phyloP scores from a whole-genome alignment of 2,888 invertebrate genomes.

The Pogonocherus hispidulus region DNA sequence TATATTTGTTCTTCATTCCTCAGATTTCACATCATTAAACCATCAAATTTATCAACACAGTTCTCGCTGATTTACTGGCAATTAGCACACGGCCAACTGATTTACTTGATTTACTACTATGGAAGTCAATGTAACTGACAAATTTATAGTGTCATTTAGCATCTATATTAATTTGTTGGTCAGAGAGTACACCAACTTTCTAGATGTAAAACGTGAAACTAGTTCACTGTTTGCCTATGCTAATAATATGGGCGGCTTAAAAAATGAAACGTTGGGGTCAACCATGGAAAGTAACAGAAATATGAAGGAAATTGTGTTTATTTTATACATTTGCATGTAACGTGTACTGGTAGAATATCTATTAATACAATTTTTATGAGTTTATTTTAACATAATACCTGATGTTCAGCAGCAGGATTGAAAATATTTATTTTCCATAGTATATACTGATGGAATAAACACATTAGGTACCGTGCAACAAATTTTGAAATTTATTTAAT shows the following conservation, averaged over 20 bases:
- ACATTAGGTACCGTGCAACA: too few species aligned
- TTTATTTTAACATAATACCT: too few species aligned
- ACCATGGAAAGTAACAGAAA: not conserved
- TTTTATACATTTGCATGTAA: not conserved
- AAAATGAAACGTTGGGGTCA: not conserved
- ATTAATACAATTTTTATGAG: too few species aligned
- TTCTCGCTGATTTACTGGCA: conserved; percentile 16
- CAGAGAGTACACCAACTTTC: conserved; percentile 24
- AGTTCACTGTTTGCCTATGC: conserved; percentile 20
- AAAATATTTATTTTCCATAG: too few species aligned
- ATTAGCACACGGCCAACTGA: conserved; percentile 25
- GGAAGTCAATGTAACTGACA: conserved; percentile 21
- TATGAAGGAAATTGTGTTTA: not conserved
- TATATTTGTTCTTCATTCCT: conserved; percentile 4
- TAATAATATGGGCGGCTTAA: conserved; percentile 6
- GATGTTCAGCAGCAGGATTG: too few species aligned
- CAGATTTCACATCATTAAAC: conserved; percentile 22
- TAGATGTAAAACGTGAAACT: conserved; percentile 16
- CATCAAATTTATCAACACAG: conserved; percentile 17
- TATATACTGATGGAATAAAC: too few species aligned
- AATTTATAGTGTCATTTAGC: conserved; percentile 27
- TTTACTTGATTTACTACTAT: conserved; percentile 27
- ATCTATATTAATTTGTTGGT: conserved; percentile 24
- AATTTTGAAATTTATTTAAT: too few species aligned
- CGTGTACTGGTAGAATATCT: too few species aligned